A percentile compares a stretch with the other conserved stretches of the same genome.
phyloP scores from a whole-genome alignment of 2,888 invertebrate species.

The Gerris lacustris region DNA sequence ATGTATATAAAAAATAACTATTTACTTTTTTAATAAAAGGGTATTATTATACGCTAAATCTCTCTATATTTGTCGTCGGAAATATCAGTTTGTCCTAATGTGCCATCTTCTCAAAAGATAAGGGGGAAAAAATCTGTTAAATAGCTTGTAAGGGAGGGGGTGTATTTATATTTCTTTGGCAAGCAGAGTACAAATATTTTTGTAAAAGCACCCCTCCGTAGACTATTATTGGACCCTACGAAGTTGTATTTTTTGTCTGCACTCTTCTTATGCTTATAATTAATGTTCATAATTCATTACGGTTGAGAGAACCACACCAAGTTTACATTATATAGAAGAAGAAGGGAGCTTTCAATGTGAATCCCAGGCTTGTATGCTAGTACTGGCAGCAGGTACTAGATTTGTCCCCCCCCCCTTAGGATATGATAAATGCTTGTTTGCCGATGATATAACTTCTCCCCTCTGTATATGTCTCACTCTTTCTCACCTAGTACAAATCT shows the following conservation, averaged over 20 bases:
- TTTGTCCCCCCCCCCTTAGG: not conserved
- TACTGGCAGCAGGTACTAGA: not conserved
- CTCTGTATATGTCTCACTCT: not conserved
- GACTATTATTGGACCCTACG: too few relatives aligned
- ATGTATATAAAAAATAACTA: too few relatives aligned
- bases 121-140: too few relatives aligned
- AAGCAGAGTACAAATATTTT: too few relatives aligned
- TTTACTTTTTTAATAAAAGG: too few relatives aligned
- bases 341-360: not conserved
- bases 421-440: slow-evolving; percentile 3
- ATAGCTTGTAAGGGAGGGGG: too few relatives aligned
- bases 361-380: not conserved
- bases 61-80: too few relatives aligned
- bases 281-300: slow-evolving; percentile 5
- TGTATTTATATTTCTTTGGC: too few relatives aligned
- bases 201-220: too few relatives aligned
- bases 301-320: not conserved
- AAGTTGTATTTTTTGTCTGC: not conserved
- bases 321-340: not conserved
- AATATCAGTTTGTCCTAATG: too few relatives aligned
- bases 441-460: not conserved
- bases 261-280: not conserved
- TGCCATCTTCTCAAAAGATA: too few relatives aligned
- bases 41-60: too few relatives aligned
- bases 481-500: not conserved